Percentiles rank a stretch among this genome's conserved stretches.
These are phyloP conservation scores for Mionectes macconnelli DNA, from an alignment of 2,113 vertebrate species.

Conservation along the genomic window DNA sequence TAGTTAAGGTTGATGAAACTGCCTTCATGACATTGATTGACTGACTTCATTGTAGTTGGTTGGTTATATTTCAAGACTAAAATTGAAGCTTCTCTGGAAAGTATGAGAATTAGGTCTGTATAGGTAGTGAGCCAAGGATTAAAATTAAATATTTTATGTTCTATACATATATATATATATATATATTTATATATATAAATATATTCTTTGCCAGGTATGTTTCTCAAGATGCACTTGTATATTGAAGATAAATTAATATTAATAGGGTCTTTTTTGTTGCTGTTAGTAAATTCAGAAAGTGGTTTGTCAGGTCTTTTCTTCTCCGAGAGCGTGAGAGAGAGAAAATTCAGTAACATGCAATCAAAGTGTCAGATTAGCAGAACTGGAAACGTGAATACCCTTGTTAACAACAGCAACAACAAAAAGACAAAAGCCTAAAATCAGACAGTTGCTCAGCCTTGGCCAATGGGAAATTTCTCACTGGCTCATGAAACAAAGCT, in stretches of 20 bases:
- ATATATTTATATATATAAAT: no score
- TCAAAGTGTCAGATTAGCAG: background rate
- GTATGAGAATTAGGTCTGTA: background rate
- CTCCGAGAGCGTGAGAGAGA: background rate
- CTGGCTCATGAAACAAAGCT: background rate
- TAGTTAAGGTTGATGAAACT: conserved; percentile 2
- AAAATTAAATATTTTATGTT: conserved; percentile 5
- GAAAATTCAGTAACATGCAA: background rate
- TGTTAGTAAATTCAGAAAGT: background rate
- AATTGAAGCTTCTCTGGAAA: background rate
- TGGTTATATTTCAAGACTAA: conserved; percentile 20
- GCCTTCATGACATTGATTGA: conserved; percentile 35
- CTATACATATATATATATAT: no score
- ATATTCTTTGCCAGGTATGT: background rate
- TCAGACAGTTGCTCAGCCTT: background rate
- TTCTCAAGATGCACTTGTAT: background rate
- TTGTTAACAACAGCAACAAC: background rate
- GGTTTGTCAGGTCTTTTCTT: background rate
- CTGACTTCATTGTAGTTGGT: background rate
- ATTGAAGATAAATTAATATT: conserved; percentile 5
- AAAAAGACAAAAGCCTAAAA: background rate
- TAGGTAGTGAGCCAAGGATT: background rate
- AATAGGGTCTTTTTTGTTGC: background rate
- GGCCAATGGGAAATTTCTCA: background rate
- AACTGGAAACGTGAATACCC: background rate